Conservation (phyloP, 1,140 invertebrate genomes). For the Gerris buenoi region DNA sequence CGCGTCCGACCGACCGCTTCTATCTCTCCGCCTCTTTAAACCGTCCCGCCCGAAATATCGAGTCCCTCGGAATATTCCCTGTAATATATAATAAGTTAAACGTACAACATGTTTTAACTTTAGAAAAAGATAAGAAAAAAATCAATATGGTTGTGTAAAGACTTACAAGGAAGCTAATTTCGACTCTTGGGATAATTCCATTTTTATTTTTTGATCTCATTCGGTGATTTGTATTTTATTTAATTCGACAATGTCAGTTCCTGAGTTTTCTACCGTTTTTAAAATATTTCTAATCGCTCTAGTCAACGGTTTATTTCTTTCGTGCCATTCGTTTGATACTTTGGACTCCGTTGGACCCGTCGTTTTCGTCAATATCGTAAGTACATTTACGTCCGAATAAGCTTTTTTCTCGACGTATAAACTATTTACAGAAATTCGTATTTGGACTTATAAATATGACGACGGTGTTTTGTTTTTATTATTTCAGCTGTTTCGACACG, state of each 20-base stretch:
- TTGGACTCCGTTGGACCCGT: slow-evolving; percentile 1
- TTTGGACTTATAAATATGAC: not conserved
- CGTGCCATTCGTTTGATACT: not conserved
- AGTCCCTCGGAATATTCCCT: no score
- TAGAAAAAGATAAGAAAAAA: no score
- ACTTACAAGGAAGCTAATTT: no score
- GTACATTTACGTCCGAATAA: not conserved
- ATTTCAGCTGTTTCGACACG: slow-evolving; percentile 53
- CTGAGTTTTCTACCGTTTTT: not conserved
- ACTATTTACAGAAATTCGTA: not conserved
- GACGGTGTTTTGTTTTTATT: not conserved
- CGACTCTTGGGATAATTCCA: no score
- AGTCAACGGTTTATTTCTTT: not conserved
- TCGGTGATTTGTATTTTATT: not conserved
- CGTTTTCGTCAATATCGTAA: slow-evolving; percentile 5
- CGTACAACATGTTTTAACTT: no score
- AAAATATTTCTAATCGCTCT: not conserved
- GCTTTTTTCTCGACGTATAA: not conserved
- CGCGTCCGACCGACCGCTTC: no score
- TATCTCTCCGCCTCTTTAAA: no score
- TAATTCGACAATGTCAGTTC: not conserved
- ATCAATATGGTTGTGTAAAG: no score
- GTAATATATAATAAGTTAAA: no score
- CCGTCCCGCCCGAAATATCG: no score
- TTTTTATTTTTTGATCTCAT: not conserved